A percentile compares a stretch with the other conserved stretches of the same genome.
Conservation (phyloP, 2,113 vertebrate species). For the Apteryx owenii region DNA sequence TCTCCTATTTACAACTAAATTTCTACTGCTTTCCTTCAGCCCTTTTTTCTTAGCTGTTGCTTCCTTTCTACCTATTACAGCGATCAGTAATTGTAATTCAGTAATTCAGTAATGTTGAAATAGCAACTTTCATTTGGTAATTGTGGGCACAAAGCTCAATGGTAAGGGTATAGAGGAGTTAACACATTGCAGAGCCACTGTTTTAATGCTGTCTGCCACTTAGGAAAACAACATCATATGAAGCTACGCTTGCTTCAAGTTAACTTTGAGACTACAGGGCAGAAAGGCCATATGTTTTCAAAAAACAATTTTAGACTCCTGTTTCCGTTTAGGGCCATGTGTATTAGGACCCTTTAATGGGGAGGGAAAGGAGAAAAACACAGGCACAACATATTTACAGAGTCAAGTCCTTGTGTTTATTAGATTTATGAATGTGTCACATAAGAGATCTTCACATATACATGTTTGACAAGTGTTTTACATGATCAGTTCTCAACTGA, state of each 20-base stretch:
- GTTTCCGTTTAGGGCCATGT: background rate
- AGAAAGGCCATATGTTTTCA: background rate
- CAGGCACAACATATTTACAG: background rate
- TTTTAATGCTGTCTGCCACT: background rate
- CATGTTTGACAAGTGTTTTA: background rate
- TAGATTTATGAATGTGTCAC: background rate
- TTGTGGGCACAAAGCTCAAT: background rate
- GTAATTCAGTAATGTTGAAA: background rate
- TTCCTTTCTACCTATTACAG: background rate
- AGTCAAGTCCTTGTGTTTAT: background rate
- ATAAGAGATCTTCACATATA: background rate
- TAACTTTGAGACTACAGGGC: background rate
- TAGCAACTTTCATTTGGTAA: background rate
- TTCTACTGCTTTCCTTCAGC: background rate
- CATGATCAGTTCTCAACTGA: background rate
- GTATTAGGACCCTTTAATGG: background rate
- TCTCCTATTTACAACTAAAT: background rate
- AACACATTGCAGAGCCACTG: background rate
- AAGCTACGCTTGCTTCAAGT: background rate
- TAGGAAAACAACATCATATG: background rate
- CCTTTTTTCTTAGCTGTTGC: background rate
- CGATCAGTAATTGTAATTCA: background rate
- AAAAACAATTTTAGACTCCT: background rate
- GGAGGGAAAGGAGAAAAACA: background rate
- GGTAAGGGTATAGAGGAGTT: background rate